Evolutionary conservation across 37 sponge, comb jelly and placozoan genomes (phyloP).

Genomic region (Halisarca cf. caerulea): DNA sequence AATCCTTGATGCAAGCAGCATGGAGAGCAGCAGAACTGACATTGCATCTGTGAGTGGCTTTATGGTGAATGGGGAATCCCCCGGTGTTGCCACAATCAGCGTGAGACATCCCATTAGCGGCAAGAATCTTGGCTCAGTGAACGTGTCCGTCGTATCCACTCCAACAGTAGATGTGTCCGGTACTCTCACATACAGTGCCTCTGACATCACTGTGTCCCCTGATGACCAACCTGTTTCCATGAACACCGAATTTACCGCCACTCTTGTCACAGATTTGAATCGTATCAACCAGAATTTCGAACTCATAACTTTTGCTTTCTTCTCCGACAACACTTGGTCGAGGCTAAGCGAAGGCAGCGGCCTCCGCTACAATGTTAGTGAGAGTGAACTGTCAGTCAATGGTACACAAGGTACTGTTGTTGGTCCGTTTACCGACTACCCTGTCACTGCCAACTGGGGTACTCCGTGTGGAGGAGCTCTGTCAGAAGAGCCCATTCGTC

Average conservation of each 20-base stretch:
- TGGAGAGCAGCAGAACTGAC: neutral
- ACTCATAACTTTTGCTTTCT: conserved; percentile 36
- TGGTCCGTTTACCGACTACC: neutral
- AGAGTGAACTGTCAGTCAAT: conserved; percentile 10
- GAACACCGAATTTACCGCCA: conserved; percentile 41
- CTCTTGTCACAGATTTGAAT: conserved; percentile 26
- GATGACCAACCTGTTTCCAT: neutral
- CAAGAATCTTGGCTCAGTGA: conserved; percentile 14
- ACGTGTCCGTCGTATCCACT: neutral
- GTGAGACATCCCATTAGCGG: neutral
- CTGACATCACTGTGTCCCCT: neutral
- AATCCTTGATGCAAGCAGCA: neutral
- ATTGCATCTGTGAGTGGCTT: conserved; percentile 19
- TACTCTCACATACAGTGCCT: neutral
- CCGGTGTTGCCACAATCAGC: conserved; percentile 22
- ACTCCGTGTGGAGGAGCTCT: neutral
- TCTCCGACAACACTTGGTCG: conserved; percentile 46
- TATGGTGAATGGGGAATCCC: conserved; percentile 14
- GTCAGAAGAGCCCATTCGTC: neutral
- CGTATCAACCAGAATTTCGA: conserved; percentile 34
- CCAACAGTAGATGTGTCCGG: neutral
- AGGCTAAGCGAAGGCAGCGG: conserved; percentile 10
- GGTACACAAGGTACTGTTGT: conserved; percentile 10
- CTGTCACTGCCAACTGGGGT: neutral
- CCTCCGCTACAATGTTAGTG: conserved; percentile 24